Conservation (phyloP, 1,140 invertebrate genomes). For the Nebria ingens region DNA sequence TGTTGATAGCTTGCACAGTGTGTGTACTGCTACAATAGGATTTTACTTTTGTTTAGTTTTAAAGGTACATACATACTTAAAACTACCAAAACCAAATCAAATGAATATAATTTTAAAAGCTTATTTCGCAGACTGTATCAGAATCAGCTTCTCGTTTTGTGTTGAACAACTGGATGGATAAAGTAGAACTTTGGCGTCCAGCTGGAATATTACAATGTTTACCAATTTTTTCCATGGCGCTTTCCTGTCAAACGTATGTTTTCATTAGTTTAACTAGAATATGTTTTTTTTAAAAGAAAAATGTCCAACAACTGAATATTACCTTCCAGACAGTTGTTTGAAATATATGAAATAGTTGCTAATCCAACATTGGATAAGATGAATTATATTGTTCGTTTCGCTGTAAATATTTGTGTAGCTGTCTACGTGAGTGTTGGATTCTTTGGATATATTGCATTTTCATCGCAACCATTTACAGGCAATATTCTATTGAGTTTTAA, state of each 20-base stretch:
- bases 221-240: conserved; percentile 90
- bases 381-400: conserved; percentile 74
- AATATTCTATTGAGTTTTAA: conserved; percentile 84
- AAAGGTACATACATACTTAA: conserved; percentile 48
- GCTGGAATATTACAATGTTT: conserved; percentile 78
- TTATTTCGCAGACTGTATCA: conserved; percentile 52
- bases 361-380: conserved; percentile 82
- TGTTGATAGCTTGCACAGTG: conserved; percentile 77
- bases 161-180: conserved; percentile 58
- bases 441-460: conserved; percentile 92
- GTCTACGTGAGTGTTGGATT: conserved; percentile 82
- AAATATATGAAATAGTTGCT: conserved; percentile 84
- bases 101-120: conserved; percentile 13
- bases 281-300: too few relatives aligned
- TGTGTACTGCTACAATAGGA: conserved; percentile 78
- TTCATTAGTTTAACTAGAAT: too few relatives aligned
- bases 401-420: conserved; percentile 84
- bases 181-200: conserved; percentile 75
- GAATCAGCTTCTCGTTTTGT: conserved; percentile 66
- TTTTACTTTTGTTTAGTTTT: conserved; percentile 85
- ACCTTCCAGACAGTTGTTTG: conserved; percentile 76
- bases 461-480: conserved; percentile 65
- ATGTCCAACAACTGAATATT: too few relatives aligned
- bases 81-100: conserved; percentile 5
- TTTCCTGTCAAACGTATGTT: conserved; percentile 92